Evolutionary conservation across 2,113 vertebrate species (phyloP).

Genomic region (Cyanoramphus novaezelandiae): DNA sequence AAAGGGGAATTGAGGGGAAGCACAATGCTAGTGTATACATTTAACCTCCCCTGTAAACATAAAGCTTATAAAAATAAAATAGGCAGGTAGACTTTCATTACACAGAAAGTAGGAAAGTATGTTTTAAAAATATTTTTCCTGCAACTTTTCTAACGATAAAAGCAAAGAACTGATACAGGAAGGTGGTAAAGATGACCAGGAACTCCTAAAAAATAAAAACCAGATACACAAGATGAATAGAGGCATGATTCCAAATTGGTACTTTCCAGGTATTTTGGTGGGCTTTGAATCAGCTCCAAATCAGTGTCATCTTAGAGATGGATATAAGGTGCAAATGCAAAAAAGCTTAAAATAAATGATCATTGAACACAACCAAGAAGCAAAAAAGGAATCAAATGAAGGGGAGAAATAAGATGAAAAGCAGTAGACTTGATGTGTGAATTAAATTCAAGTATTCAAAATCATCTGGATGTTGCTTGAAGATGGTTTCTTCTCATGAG

Average conservation of each 20-base stretch:
- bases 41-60: neutral
- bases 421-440: neutral
- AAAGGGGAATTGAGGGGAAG: neutral
- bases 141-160: neutral
- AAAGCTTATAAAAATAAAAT: neutral
- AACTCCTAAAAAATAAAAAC: neutral
- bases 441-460: neutral
- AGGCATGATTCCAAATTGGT: neutral
- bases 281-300: neutral
- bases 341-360: neutral
- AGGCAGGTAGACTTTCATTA: neutral
- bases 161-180: constrained; percentile 4
- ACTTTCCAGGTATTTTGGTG: neutral
- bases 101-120: neutral
- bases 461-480: neutral
- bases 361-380: neutral
- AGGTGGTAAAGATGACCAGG: neutral
- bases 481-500: neutral
- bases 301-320: neutral
- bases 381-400: neutral
- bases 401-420: neutral
- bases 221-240: neutral
- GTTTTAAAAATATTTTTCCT: neutral
- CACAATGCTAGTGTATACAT: neutral
- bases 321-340: neutral